Evolutionary conservation across 2,113 vertebrate genomes (phyloP).

Genomic region (Martes martes): DNA sequence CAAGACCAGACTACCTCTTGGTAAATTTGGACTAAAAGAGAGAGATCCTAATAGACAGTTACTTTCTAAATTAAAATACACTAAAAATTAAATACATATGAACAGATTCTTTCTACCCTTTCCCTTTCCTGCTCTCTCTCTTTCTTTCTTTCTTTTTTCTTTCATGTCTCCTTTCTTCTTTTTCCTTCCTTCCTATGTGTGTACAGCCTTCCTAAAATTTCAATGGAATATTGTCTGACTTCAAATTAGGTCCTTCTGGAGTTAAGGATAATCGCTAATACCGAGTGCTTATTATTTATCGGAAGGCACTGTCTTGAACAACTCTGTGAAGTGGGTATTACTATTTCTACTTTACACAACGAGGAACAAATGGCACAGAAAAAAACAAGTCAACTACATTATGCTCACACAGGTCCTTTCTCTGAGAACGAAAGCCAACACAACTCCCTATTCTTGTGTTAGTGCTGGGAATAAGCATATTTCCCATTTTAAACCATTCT

Average conservation of each 20-base stretch:
- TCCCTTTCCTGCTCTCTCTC: neutral
- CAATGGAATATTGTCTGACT: neutral
- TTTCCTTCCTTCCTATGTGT: no score
- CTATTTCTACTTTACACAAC: neutral
- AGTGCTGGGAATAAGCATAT: neutral
- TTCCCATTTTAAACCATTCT: neutral
- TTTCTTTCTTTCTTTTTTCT: neutral
- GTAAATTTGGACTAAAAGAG: neutral
- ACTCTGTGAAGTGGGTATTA: neutral
- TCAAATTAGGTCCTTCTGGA: neutral
- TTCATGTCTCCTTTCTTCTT: neutral
- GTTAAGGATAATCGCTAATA: neutral
- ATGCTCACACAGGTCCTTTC: neutral
- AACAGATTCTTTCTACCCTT: neutral
- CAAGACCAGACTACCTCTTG: neutral
- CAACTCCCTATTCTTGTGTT: neutral
- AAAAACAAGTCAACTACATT: neutral
- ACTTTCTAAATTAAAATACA: neutral
- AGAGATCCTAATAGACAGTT: neutral
- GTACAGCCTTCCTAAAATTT: neutral
- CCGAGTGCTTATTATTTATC: neutral
- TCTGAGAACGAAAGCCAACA: neutral
- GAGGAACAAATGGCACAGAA: neutral
- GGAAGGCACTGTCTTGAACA: neutral
- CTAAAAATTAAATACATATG: neutral